Base-by-base conservation (phyloP, 1,140 invertebrate species). In the Oscheius sp. region DNA sequence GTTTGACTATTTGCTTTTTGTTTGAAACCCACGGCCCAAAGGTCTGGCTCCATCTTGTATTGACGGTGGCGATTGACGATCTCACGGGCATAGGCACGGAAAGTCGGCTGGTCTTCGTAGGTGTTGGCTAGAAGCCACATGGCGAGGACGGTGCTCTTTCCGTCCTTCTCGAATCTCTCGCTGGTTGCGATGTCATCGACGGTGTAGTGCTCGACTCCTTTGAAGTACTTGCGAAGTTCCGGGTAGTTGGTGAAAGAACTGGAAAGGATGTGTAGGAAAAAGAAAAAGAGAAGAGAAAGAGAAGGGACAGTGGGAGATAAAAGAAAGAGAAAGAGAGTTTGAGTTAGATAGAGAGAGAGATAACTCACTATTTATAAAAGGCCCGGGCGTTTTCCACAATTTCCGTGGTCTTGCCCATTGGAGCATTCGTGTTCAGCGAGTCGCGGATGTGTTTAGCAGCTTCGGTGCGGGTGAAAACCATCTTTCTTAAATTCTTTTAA, bases 151-250 rank as follows among this genome's bases (percentile, higher is more conserved):
- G 80, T 59, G 15, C 78, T 74, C 49, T 74, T 63, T 2, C 78
- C 78, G 42, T 79, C 75, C 45, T 78, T 78, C 61, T 74, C 70
- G 46, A 79, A 73, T 46, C 78, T 78, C 28, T 79, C 76, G 42
- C 75, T 78, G 58, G 80, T 79, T 68, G 80, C 73, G n/a, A 79
- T 78, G 55, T 79, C 78, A 1, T 79, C 78, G 2, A 78, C 66
- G 2, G 75, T 79, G 72, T 38, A 79, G 18, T 78, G 36, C 49
- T 79, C 75, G 29, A 78, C 78, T 49, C 78, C 78, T 42, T 78
- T 77, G 70, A 78, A 80, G 59, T 79, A 80, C 20, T 71, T 61
- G 36, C 78, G 78, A 29, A 79, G 78, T 55, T 79, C 70, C 2
- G 78, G 78, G 59, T 70, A 79, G 66, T 79, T 79, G 63, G 71